Base-by-base conservation (phyloP, 2,888 invertebrate species). In the Tricholauxania praeusta region DNA sequence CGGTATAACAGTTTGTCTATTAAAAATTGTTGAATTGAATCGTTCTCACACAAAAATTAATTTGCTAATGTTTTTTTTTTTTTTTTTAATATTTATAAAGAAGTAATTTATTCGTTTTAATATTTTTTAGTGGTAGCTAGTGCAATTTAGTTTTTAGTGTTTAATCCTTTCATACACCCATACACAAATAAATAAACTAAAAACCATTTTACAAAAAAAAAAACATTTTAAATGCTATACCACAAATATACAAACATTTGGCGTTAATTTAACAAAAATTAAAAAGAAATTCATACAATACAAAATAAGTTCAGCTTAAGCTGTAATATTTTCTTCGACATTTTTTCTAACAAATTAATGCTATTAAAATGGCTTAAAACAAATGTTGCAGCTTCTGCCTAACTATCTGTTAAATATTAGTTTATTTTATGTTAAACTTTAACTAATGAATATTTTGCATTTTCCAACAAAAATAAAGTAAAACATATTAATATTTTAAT, bases 91-190 rank as follows among this genome's bases (percentile, higher is more conserved):
- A 63, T 70, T 60, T 65, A 47, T 49, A 73, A 69, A 57, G 28
- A n/a, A 55, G 17, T 69, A 32, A 55, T 73, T 53, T 73, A 32
- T 68, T 68, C 63, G 52, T 59, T 64, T 62, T 63, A 17, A 48
- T 57, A 55, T 52, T 79, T 80, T 73, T 71, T 76, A 76, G 84
- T 85, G 83, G 83, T 85, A 85, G 85, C 85, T 85, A 85, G 85
- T 85, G 85, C 85, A 85, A 85, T 85, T 85, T 85, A 85, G 85
- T 82, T 80, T 77, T 74, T 81, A 81, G 74, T 80, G 52, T 63
- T 68, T 47, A 70, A 39, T 52, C 51, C 49, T 63, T 51, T 53
- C n/a, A 70, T 47, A 55, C 47, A 67, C 12, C 47, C 15, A 67
- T 22, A 57, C 14, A 57, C 57, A 67, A 15, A 39, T n/a, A 52